phyloP scores from a whole-genome alignment of 2,113 vertebrate species.

The Chrysemys picta region DNA sequence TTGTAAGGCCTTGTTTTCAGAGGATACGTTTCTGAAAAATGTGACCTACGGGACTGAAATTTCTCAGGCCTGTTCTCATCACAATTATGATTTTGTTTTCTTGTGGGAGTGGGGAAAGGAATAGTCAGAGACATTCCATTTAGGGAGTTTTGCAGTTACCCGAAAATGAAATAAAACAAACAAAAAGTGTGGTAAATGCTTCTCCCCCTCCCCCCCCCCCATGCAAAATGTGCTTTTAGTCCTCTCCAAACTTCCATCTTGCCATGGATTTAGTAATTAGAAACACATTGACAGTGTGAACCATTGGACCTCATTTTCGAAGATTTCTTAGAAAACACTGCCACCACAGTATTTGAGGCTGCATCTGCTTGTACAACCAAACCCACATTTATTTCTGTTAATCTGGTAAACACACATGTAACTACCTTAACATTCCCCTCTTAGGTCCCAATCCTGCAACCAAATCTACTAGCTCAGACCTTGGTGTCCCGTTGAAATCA shows the following conservation, averaged over 20 bases:
- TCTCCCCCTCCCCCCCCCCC: background rate
- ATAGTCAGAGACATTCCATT: background rate
- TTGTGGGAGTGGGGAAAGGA: background rate
- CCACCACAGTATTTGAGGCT: background rate
- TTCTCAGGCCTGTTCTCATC: background rate
- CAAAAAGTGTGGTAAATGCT: background rate
- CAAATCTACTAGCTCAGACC: background rate
- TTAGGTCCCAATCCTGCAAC: background rate
- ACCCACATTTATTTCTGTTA: background rate
- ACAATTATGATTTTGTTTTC: background rate
- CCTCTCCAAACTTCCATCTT: background rate
- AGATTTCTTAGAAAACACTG: background rate
- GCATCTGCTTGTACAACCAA: background rate
- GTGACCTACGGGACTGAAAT: background rate
- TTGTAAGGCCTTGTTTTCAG: constrained; percentile 30
- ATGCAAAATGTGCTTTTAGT: background rate
- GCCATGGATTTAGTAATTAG: background rate
- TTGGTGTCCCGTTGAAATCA: background rate
- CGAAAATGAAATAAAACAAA: background rate
- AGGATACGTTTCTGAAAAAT: constrained; percentile 33
- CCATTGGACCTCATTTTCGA: background rate
- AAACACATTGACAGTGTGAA: fast-evolving
- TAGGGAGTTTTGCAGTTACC: background rate
- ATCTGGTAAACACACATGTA: background rate
- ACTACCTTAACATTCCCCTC: background rate